phyloP scores from a whole-genome alignment of 2,888 invertebrate species.

The Mesorhabditis spiculigera region DNA sequence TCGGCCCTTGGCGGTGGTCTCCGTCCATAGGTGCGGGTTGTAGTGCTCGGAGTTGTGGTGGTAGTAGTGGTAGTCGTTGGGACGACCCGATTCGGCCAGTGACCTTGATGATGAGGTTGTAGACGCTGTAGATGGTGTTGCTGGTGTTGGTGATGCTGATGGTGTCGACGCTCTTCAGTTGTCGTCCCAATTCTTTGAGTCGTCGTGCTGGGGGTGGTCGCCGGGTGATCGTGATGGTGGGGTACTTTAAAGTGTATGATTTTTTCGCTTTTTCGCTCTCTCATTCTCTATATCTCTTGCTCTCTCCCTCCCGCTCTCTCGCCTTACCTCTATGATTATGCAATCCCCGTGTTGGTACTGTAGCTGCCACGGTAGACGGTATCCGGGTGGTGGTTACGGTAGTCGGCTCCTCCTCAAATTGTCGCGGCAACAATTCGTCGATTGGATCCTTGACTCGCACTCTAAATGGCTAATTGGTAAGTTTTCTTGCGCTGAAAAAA shows the following conservation, averaged over 20 bases:
- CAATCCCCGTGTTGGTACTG: not conserved
- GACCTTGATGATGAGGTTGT: not conserved
- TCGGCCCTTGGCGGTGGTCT: not conserved
- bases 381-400: not conserved
- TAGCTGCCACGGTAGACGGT: not conserved
- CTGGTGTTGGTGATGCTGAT: not conserved
- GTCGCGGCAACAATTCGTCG: not conserved
- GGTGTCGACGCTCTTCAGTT: not conserved
- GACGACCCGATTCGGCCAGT: not conserved
- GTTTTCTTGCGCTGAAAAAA: no score
- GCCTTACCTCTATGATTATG: no score
- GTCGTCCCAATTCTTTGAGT: no score
- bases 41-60: not conserved
- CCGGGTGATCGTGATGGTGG: no score
- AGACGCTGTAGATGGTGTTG: not conserved
- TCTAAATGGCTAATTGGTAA: not conserved
- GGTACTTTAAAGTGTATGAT: no score
- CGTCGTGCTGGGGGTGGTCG: no score
- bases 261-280: no score
- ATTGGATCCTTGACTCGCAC: not conserved
- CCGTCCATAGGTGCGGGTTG: not conserved
- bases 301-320: no score
- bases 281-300: no score
- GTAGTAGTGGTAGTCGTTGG: no score
- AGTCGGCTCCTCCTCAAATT: not conserved